These are phyloP conservation scores for Baccha elongata DNA, from an alignment of 2,888 invertebrate species.

Conservation along the genomic window DNA sequence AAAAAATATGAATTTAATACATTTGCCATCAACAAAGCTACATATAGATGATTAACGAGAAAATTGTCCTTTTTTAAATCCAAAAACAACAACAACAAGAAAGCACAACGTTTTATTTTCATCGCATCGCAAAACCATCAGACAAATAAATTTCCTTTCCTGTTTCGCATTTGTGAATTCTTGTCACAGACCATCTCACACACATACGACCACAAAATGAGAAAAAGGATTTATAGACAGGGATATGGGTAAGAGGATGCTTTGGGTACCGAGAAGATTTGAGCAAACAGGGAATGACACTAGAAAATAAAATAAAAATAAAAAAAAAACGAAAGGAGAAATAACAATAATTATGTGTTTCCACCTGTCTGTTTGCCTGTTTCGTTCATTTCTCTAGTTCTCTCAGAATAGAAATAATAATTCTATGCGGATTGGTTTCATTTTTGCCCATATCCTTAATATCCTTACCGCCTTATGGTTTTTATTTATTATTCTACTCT, in stretches of 20 bases:
- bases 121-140: constrained; percentile 58
- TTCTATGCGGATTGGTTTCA: constrained; percentile 73
- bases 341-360: constrained; percentile 72
- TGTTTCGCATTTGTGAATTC: constrained; percentile 72
- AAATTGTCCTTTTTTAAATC: constrained; percentile 54
- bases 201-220: constrained; percentile 63
- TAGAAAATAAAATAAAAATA: not conserved
- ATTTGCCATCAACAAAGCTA: constrained; percentile 65
- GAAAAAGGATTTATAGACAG: constrained; percentile 58
- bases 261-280: too few relatives aligned
- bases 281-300: constrained; percentile 34
- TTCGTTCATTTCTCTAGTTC: constrained; percentile 54
- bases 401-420: constrained; percentile 68
- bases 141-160: constrained; percentile 74
- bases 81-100: constrained; percentile 36
- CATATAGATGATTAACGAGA: constrained; percentile 61
- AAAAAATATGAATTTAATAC: constrained; percentile 66
- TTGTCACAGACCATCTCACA: constrained; percentile 68
- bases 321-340: constrained; percentile 62
- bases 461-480: constrained; percentile 70
- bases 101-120: constrained; percentile 57
- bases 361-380: constrained; percentile 69
- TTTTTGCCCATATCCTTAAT: constrained; percentile 71
- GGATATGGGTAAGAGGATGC: too few relatives aligned
- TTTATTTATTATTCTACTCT: constrained; percentile 67